phyloP scores from a whole-genome alignment of 2,113 vertebrate species.

The Limnothrissa miodon region DNA sequence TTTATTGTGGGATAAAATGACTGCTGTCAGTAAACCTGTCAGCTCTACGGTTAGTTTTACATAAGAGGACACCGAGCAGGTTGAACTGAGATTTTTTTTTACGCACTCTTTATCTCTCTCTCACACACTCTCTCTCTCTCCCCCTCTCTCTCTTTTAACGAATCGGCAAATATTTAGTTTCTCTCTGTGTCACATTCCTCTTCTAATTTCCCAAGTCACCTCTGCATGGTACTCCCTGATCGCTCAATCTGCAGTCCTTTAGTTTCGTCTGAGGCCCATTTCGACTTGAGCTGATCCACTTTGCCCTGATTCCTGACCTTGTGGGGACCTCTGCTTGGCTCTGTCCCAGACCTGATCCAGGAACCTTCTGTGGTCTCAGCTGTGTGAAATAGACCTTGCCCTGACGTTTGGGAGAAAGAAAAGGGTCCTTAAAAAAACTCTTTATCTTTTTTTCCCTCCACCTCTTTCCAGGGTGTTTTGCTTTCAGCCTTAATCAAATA shows the following conservation, averaged over 20 bases:
- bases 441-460: conserved; percentile 3
- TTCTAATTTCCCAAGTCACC: not conserved
- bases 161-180: conserved; percentile 2
- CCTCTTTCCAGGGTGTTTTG: not conserved
- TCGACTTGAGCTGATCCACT: not conserved
- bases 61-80: not conserved
- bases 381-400: conserved; percentile 1
- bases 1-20: not conserved
- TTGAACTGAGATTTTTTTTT: not conserved
- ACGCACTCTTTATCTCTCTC: not conserved
- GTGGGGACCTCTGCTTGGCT: not conserved
- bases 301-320: not conserved
- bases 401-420: not conserved
- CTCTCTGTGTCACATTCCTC: not conserved
- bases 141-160: not conserved
- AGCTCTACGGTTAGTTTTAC: not conserved
- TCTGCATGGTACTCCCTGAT: not conserved
- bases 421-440: conserved; percentile 5
- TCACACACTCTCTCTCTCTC: not conserved
- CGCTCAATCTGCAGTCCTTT: not conserved
- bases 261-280: not conserved
- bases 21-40: not conserved
- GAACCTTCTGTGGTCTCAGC: conserved; percentile 22
- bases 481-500: conserved; percentile 33
- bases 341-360: conserved; percentile 9